Evolutionary conservation across 2,113 vertebrate species (phyloP).

Genomic region (Nibea albiflora): DNA sequence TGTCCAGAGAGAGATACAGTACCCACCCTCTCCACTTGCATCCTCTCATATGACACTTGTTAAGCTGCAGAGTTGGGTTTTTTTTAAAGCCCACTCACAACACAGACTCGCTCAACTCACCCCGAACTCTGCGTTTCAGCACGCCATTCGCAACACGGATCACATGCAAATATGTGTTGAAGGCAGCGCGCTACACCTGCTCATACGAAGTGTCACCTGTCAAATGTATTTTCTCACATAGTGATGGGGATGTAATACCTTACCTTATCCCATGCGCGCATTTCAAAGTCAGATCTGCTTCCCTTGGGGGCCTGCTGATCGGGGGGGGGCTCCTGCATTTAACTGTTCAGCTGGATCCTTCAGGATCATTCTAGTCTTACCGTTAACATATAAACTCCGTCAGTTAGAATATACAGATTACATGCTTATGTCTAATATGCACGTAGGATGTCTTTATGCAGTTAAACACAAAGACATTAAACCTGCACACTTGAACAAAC

Average conservation of each 20-base stretch:
- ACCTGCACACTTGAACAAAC: not conserved
- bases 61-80: not conserved
- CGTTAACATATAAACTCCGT: not conserved
- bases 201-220: slow-evolving; percentile 4
- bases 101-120: not conserved
- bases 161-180: not conserved
- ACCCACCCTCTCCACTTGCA: not conserved
- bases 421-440: not conserved
- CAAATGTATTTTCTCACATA: not conserved
- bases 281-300: not conserved
- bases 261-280: not conserved
- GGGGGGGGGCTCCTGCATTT: not conserved
- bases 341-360: not conserved
- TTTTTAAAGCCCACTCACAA: not conserved
- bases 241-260: not conserved
- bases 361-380: not conserved
- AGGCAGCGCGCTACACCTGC: not conserved
- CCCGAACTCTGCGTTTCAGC: not conserved
- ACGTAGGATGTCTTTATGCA: not conserved
- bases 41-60: slow-evolving; percentile 8
- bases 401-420: not conserved
- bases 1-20: not conserved
- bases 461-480: not conserved
- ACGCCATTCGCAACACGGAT: not conserved
- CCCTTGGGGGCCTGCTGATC: too few species aligned